Evolutionary conservation across 2,888 invertebrate genomes (phyloP).

Genomic region (Mycogona germanica): DNA sequence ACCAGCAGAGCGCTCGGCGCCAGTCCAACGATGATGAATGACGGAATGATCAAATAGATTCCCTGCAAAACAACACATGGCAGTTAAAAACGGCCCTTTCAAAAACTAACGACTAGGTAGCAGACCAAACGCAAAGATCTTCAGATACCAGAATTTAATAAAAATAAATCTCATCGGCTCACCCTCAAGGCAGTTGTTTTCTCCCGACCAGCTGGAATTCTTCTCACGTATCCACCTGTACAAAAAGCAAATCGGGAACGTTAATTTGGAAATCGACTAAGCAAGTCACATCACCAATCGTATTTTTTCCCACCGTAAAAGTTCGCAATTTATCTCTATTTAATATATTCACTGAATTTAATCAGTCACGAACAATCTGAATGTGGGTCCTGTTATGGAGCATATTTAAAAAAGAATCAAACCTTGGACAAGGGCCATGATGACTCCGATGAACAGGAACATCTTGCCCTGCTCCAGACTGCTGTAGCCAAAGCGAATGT

Average conservation of each 20-base stretch:
- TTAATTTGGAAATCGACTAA: no score
- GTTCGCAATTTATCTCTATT: no score
- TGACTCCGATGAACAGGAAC: conserved; percentile 84
- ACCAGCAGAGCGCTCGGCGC: conserved; percentile 48
- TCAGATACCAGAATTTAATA: no score
- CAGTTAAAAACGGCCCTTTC: conserved; percentile 18
- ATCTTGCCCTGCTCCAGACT: conserved; percentile 96
- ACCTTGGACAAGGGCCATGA: conserved; percentile 77
- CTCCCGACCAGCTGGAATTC: conserved; percentile 58
- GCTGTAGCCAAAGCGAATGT: conserved; percentile 76
- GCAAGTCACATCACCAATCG: no score
- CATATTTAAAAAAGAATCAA: no score
- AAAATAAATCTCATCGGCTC: no score
- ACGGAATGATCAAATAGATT: conserved; percentile 68
- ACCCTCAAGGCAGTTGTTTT: conserved; percentile 53
- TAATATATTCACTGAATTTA: neutral
- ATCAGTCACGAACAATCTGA: neutral
- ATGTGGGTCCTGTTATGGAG: no score
- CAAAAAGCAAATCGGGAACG: conserved; percentile 15
- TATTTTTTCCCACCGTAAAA: no score
- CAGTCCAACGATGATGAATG: conserved; percentile 71
- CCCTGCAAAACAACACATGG: conserved; percentile 39
- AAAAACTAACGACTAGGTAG: no score
- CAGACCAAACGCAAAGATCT: no score
- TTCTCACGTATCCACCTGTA: conserved; percentile 67